phyloP scores from a whole-genome alignment of 2,113 vertebrate genomes.

The Varanus komodoensis region DNA sequence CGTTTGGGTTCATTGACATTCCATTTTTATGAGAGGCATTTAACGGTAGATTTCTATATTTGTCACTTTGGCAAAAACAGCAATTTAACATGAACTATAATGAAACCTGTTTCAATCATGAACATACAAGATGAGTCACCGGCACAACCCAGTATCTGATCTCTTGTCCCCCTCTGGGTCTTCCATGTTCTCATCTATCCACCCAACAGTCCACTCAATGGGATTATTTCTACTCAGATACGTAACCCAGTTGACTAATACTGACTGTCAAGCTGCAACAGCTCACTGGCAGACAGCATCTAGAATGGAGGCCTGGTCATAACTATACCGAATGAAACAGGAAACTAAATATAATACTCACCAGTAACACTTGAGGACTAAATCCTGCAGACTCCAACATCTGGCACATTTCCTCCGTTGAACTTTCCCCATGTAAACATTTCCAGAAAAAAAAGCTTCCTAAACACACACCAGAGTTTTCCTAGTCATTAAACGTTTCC shows the following conservation, averaged over 20 bases:
- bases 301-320: neutral
- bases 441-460: slow-evolving; percentile 96
- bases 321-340: neutral
- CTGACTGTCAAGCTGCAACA: neutral
- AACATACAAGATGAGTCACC: neutral
- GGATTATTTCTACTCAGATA: neutral
- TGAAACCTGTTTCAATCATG: neutral
- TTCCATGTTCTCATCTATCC: neutral
- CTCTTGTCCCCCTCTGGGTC: too few species aligned
- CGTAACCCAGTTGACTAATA: neutral
- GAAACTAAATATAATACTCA: slow-evolving; percentile 68
- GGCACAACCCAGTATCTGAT: neutral
- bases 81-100: neutral
- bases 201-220: neutral
- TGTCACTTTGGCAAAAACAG: neutral
- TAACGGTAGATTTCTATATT: neutral
- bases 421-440: slow-evolving; percentile 88
- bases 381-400: slow-evolving; percentile 87
- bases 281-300: neutral
- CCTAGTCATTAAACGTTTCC: accelerated
- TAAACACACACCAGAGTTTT: slow-evolving; percentile 56
- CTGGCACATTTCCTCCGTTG: slow-evolving; percentile 83
- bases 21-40: neutral
- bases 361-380: slow-evolving; percentile 91
- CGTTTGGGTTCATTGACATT: too few species aligned